Evolutionary conservation across 2,888 invertebrate species (phyloP).

Genomic region (Euzophera pinguis): DNA sequence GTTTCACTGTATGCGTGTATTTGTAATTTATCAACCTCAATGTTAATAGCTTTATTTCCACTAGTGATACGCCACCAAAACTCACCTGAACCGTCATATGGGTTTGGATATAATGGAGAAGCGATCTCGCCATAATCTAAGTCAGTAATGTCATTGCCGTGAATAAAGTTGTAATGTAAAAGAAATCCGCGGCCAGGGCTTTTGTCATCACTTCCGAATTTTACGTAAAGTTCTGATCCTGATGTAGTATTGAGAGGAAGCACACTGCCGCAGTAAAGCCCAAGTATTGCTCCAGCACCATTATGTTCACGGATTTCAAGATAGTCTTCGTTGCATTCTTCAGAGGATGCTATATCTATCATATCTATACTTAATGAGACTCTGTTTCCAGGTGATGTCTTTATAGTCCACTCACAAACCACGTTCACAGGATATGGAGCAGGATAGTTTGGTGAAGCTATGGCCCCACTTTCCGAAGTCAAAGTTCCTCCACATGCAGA

Average conservation of each 20-base stretch:
- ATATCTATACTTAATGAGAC: conserved; percentile 82
- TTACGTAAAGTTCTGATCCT: conserved; percentile 83
- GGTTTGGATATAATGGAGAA: conserved; percentile 87
- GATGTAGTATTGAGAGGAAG: conserved; percentile 81
- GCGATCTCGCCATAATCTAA: conserved; percentile 82
- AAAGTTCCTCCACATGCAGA: conserved; percentile 90
- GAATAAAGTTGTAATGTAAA: conserved; percentile 84
- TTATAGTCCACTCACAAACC: conserved; percentile 86
- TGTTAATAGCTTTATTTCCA: conserved; percentile 35
- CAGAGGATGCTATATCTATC: conserved; percentile 85
- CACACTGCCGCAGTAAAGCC: conserved; percentile 85
- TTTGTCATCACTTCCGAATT: conserved; percentile 84
- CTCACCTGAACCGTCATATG: conserved; percentile 58
- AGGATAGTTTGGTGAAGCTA: conserved; percentile 94
- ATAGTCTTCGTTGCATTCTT: conserved; percentile 90
- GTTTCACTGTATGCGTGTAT: conserved; percentile 43
- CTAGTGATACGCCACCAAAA: conserved; percentile 84
- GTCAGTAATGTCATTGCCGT: conserved; percentile 84
- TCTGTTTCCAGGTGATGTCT: conserved; percentile 82
- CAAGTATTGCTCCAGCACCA: conserved; percentile 82
- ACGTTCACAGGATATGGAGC: conserved; percentile 83
- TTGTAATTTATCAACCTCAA: conserved; percentile 45
- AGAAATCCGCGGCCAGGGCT: conserved; percentile 85
- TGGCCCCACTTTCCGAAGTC: conserved; percentile 84
- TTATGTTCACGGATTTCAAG: conserved; percentile 88